Evolutionary conservation across 2,888 invertebrate species (phyloP).

Genomic region (Eilema depressum): DNA sequence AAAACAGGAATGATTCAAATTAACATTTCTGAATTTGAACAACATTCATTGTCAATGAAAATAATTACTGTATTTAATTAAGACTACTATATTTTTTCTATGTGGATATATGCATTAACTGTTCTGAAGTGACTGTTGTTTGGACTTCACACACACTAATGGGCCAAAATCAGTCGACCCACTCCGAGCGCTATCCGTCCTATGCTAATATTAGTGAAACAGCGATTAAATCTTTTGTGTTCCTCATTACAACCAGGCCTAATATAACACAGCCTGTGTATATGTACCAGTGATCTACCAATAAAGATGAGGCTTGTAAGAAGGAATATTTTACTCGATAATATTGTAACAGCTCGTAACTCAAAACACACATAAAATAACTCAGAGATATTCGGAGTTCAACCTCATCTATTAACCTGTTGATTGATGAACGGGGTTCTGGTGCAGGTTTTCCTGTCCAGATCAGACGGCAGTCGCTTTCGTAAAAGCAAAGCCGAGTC

Average conservation of each 20-base stretch:
- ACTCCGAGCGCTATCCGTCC: background rate
- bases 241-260: background rate
- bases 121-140: background rate
- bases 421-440: too few species aligned
- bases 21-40: too few species aligned
- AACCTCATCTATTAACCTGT: background rate
- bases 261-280: background rate
- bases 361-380: too few species aligned
- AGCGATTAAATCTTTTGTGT: constrained; percentile 5
- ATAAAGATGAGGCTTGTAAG: background rate
- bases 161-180: background rate
- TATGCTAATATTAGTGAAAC: constrained; percentile 4
- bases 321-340: background rate
- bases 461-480: too few species aligned
- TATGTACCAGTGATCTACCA: background rate
- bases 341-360: background rate
- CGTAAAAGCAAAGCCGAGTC: too few species aligned
- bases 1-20: too few species aligned
- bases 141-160: background rate
- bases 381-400: background rate
- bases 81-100: too few species aligned
- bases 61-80: too few species aligned
- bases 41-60: too few species aligned
- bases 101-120: background rate
- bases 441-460: too few species aligned